These are phyloP conservation scores for Emydocephalus ijimae DNA, from an alignment of 2,113 vertebrate genomes.

Conservation along the genomic window DNA sequence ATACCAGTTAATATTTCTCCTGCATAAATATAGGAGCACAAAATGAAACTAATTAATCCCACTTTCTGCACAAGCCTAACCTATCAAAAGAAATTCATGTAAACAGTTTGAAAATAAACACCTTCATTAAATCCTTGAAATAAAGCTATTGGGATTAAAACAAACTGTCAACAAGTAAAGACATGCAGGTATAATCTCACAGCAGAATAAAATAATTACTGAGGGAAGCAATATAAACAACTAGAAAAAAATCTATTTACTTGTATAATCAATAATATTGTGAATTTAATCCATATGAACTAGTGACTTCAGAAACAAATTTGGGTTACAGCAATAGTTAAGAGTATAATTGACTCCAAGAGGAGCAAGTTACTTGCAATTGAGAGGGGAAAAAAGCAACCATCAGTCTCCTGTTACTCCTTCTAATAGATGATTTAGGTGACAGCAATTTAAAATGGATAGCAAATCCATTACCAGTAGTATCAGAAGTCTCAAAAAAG, in stretches of 20 bases:
- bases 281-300: not conserved
- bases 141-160: constrained; percentile 43
- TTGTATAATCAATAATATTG: constrained; percentile 9
- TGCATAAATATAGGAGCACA: constrained; percentile 1
- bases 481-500: not conserved
- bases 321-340: not conserved
- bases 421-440: not conserved
- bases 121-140: constrained; percentile 49
- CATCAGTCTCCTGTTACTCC: not conserved
- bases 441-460: not conserved
- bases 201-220: not conserved
- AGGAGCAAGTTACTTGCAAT: not conserved
- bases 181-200: not conserved
- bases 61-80: constrained; percentile 28
- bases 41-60: constrained; percentile 15
- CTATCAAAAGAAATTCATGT: constrained; percentile 42
- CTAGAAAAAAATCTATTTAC: constrained; percentile 13
- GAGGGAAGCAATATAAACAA: not conserved
- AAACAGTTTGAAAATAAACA: constrained; percentile 51
- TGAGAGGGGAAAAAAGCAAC: not conserved
- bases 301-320: not conserved
- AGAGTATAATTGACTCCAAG: constrained; percentile 21
- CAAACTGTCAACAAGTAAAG: constrained; percentile 35
- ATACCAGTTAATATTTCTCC: constrained; percentile 1
- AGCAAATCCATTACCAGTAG: not conserved